phyloP scores from a whole-genome alignment of 2,113 vertebrate genomes.

The Calidris pugnax region DNA sequence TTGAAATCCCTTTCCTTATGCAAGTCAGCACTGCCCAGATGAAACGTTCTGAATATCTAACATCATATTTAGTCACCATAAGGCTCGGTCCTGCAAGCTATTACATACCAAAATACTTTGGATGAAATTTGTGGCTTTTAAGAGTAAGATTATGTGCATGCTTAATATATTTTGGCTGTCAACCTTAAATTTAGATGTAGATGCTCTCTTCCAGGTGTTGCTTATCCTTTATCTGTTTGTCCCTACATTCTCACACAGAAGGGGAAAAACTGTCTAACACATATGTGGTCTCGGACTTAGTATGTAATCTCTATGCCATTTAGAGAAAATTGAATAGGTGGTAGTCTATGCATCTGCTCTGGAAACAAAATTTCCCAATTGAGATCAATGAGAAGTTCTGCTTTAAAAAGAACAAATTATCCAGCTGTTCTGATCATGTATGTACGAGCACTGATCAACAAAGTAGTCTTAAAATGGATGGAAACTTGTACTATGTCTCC shows the following conservation, averaged over 20 bases:
- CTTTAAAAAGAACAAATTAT: not conserved
- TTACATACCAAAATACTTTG: not conserved
- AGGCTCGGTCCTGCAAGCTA: not conserved
- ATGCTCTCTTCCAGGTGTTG: not conserved
- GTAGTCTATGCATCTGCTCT: not conserved
- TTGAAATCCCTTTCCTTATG: not conserved
- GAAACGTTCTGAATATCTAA: not conserved
- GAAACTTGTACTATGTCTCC: not conserved
- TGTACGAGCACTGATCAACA: not conserved
- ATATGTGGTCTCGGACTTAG: not conserved
- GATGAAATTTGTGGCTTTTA: not conserved
- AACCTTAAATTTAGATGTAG: not conserved
- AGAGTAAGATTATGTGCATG: fast-evolving
- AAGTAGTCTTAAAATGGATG: not conserved
- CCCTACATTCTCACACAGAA: not conserved
- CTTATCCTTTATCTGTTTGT: not conserved
- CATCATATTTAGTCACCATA: not conserved
- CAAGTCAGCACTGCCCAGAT: not conserved
- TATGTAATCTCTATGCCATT: not conserved
- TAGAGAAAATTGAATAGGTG: not conserved
- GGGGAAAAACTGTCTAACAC: not conserved
- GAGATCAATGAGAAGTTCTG: not conserved
- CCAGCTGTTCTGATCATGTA: not conserved
- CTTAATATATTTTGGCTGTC: not conserved
- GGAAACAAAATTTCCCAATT: not conserved